These are phyloP conservation scores for Cosmia pyralina DNA, from an alignment of 2,888 invertebrate genomes.

Conservation along the genomic window DNA sequence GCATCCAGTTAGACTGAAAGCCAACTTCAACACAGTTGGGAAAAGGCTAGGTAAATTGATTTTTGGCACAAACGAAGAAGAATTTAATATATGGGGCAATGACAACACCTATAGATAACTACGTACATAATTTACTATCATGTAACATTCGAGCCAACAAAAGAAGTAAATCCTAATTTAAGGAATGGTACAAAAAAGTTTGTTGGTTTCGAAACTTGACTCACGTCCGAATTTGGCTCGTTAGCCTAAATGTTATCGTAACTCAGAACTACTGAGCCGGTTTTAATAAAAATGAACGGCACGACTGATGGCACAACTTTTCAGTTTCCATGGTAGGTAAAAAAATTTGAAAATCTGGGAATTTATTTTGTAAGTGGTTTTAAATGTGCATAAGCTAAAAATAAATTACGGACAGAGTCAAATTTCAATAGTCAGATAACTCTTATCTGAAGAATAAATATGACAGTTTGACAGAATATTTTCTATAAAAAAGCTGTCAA, in stretches of 20 bases:
- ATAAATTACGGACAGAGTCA: no score
- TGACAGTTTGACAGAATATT: no score
- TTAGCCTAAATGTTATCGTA: constrained; percentile 15
- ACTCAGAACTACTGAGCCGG: not conserved
- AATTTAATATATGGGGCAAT: not conserved
- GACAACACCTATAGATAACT: not conserved
- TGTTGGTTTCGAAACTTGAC: not conserved
- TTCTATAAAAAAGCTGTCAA: no score
- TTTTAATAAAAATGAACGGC: not conserved
- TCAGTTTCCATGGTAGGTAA: not conserved
- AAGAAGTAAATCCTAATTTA: not conserved
- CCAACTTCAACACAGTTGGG: no score
- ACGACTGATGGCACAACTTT: not conserved
- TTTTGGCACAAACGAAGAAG: not conserved
- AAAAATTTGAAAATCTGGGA: not conserved
- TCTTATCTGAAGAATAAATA: no score
- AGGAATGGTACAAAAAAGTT: constrained; percentile 20
- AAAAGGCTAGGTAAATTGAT: no score
- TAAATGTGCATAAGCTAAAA: no score
- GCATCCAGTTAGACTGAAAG: no score
- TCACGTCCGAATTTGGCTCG: constrained; percentile 9
- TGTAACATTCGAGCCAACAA: not conserved
- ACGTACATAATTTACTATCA: not conserved
- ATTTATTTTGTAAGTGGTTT: no score
- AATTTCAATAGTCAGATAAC: no score